Conservation (phyloP, 2,797 vertebrate species). For the Acomys russatus region DNA sequence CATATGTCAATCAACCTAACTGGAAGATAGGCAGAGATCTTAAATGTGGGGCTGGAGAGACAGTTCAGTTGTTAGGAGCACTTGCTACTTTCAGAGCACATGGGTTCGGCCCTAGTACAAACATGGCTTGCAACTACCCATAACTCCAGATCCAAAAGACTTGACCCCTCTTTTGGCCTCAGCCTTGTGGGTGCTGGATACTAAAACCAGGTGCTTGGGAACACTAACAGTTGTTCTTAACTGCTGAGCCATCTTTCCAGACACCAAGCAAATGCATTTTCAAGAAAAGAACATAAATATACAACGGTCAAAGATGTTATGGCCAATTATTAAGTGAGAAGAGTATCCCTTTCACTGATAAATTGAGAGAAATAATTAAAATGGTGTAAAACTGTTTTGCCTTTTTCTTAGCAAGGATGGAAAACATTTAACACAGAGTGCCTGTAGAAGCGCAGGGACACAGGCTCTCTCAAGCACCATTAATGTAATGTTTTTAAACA, state of each 20-base stretch:
- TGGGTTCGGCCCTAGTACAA: neutral
- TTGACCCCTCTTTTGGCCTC: neutral
- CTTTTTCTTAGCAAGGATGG: neutral
- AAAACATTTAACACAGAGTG: neutral
- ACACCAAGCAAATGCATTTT: neutral
- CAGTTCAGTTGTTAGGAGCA: neutral
- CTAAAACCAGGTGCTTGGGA: neutral
- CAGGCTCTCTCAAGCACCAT: neutral
- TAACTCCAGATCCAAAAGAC: neutral
- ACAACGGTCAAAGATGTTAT: neutral
- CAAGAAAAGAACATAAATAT: neutral
- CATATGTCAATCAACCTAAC: neutral
- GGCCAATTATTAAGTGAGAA: neutral
- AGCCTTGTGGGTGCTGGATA: neutral
- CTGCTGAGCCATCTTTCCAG: neutral
- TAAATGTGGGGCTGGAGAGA: neutral
- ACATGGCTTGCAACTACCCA: neutral
- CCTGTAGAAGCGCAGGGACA: neutral
- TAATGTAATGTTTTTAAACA: neutral
- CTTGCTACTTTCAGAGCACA: neutral
- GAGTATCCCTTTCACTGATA: neutral
- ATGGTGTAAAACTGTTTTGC: neutral
- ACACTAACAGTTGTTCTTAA: neutral
- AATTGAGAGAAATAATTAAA: constrained; percentile 20
- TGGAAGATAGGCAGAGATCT: neutral